A percentile compares a stretch with the other conserved stretches of the same genome.
Conservation (phyloP, 2,797 vertebrate species). For the Arnoldichthys spilopterus region DNA sequence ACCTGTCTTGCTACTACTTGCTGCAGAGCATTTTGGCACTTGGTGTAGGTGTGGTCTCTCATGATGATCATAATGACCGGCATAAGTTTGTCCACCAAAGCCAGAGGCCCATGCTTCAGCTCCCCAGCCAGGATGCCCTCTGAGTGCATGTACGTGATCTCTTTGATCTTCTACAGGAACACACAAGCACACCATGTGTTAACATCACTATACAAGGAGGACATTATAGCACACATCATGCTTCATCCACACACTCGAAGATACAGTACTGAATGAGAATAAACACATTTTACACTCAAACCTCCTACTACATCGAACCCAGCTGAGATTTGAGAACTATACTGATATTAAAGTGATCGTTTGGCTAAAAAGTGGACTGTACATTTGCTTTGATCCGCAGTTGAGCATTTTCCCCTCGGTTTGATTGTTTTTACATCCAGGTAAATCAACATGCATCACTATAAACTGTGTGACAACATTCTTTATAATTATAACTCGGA, state of each 20-base stretch:
- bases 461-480: too few species aligned
- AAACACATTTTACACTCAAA: too few species aligned
- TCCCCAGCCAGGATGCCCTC: conserved; percentile 97
- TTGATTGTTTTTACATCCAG: too few species aligned
- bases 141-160: conserved; percentile 99
- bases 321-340: too few species aligned
- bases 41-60: conserved; percentile 92
- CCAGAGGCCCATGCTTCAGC: conserved; percentile 94
- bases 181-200: conserved; percentile 27
- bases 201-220: background rate
- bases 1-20: conserved; percentile 95
- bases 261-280: too few species aligned
- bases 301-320: background rate
- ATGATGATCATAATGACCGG: conserved; percentile 99
- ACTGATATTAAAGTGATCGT: too few species aligned
- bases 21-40: conserved; percentile 98
- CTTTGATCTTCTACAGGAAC: conserved; percentile 92
- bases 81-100: conserved; percentile 97
- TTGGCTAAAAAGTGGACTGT: background rate
- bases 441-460: too few species aligned
- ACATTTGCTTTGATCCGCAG: too few species aligned
- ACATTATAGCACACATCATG: too few species aligned
- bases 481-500: too few species aligned
- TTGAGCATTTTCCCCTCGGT: too few species aligned
- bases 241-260: too few species aligned